Evolutionary conservation across 2,797 vertebrate genomes (phyloP), one percentile per base, ranked within the genome.

Genomic region (Falco biarmicus): DNA sequence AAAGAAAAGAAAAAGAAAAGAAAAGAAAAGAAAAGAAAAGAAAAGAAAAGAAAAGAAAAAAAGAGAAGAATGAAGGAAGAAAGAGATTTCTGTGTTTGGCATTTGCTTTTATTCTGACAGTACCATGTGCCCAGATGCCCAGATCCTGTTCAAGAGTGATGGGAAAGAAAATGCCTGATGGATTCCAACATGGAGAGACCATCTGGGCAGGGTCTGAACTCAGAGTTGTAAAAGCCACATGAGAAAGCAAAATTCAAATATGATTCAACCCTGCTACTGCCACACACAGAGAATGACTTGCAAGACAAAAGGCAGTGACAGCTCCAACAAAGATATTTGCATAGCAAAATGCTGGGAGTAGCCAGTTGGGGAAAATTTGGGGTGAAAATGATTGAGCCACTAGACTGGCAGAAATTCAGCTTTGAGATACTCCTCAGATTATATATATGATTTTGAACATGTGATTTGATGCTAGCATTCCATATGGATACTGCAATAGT

Each of bases 121-220:
- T 64, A 65, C 39, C 59, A 39, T 48, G 50, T 87, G 70, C 37
- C 64, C 71, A 70, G 24, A 57, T 68, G 39, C 41, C 41, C 73
- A 93, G 25, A 66, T 74, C 17, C 69, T 84, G 14, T 16, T 87
- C 29, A 34, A 70, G 57, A 92, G 31, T 75, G 68, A 87, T 82
- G 50, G 43, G 70, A 90, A 90, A 89, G 59, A 80, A 92, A 92
- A 79, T 13, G 12, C 12, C 22, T 81, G 45, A 70, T 41, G 50
- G 66, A 77, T 93, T 92, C 63, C 83, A 87, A 77, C 34, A 84
- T 2, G 9, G 57, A 73, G 68, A 57, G 29, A 57, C 77, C 78
- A 94, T 93, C 83, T 94, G 80, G 86, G 59, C 48, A 84, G 60
- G 28, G 37, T 21, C 48, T 84, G 85, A 88, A 80, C 53, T 87